Evolutionary conservation across 35 echinoderm and acorn worm genomes (phyloP), one percentile per base, ranked within the genome.

Genomic region (Ptychodera flava): DNA sequence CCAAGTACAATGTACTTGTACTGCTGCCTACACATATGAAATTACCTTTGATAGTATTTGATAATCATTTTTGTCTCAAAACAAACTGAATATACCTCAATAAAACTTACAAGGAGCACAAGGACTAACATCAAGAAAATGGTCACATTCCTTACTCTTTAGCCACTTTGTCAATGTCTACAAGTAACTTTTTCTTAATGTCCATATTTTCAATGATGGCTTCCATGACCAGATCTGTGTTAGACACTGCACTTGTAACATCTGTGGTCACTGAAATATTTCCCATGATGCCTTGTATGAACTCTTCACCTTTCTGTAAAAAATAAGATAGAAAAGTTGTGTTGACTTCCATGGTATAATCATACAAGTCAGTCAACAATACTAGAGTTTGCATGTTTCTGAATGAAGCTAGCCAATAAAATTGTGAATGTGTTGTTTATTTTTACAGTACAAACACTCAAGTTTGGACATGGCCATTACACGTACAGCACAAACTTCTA

Each of bases 161-260:
- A 33, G 95, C 95, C 34, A 77, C 90, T 89, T 97, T 97, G 82
- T 97, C 95, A 15, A 97, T 82, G 81, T 78, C 91, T 37, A 45
- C 78, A 78, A 97, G 94, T 28, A 97, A 89, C 1, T 97, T 90
- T 79, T 90, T 87, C 79, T 97, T 97, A 29, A 97, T 90, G 27
- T 88, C 82, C 31, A 97, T 82, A 78, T 97, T 97, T 90, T 97
- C 95, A 10, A 97, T 36, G 37, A 97, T 97, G 22, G 95, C 95
- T 85, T 97, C 95, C 16, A 97, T 92, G 0, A 97, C 95, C 0
- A 97, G 76, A 80, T 97, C 95, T 1, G 95, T 78, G 22, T 89
- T 85, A 16, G 83, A 87, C 36, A 94, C 92, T 0, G 92, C 80
- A 0, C 37, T 77, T 78, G 87, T 90, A 15, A 88, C 90, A 90